Conservation (phyloP, 2,888 invertebrate species). For the Timema cristinae region DNA sequence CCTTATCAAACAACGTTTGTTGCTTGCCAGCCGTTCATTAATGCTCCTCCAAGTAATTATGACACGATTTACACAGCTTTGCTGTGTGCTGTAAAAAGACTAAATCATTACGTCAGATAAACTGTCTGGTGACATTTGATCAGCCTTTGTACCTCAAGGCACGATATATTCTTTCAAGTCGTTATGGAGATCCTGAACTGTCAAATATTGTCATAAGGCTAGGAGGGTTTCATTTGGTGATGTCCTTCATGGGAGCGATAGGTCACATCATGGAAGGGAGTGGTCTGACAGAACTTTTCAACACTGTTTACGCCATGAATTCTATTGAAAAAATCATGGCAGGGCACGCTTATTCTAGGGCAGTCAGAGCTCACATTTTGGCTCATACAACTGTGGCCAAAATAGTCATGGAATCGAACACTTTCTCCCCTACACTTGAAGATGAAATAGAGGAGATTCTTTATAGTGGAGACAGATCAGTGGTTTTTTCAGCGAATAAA, state of each 20-base stretch:
- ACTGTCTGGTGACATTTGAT: too few species aligned
- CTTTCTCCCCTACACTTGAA: not conserved
- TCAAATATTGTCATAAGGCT: too few species aligned
- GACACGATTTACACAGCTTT: not conserved
- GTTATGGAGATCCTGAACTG: too few species aligned
- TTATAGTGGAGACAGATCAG: constrained; percentile 11
- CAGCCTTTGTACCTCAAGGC: too few species aligned
- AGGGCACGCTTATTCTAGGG: not conserved
- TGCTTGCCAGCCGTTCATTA: not conserved
- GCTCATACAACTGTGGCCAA: constrained; percentile 1
- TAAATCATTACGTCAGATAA: too few species aligned
- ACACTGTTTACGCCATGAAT: not conserved
- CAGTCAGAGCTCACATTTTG: not conserved
- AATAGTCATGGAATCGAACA: not conserved
- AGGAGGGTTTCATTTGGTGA: too few species aligned
- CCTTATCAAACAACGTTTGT: not conserved
- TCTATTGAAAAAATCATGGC: not conserved
- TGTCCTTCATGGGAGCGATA: too few species aligned
- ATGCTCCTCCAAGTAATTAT: not conserved
- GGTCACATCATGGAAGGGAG: too few species aligned
- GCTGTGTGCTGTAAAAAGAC: too few species aligned
- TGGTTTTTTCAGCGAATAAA: constrained; percentile 1
- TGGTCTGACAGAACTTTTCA: too few species aligned
- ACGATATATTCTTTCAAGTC: too few species aligned
- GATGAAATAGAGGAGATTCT: not conserved